These are phyloP conservation scores for Basileuterus tristriatus DNA, from an alignment of 2,797 vertebrate species.

Conservation along the genomic window DNA sequence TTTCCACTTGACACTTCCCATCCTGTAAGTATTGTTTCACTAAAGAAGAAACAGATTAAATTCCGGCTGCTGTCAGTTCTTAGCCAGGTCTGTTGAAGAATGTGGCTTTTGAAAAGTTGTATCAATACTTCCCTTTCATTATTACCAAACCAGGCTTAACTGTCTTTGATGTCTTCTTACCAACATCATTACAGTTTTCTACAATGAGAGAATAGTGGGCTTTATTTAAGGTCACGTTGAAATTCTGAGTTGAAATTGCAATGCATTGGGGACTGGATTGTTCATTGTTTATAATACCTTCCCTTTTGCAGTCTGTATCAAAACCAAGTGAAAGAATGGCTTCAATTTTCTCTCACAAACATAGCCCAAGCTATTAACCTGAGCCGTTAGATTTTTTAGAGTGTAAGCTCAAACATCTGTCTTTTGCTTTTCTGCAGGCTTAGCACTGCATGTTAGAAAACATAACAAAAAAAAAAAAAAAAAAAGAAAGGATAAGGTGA, in stretches of 20 bases:
- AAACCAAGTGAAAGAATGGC: constrained; percentile 65
- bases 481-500: background rate
- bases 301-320: constrained; percentile 44
- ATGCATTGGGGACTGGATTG: background rate
- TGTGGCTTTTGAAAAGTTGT: constrained; percentile 60
- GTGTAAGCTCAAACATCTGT: constrained; percentile 39
- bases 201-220: constrained; percentile 25
- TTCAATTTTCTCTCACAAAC: constrained; percentile 71
- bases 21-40: constrained; percentile 43
- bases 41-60: constrained; percentile 57
- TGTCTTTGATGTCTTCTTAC: constrained; percentile 55
- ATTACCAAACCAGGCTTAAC: constrained; percentile 56
- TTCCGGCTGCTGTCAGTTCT: constrained; percentile 50
- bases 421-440: constrained; percentile 22
- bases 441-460: background rate
- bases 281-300: constrained; percentile 68
- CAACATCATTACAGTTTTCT: constrained; percentile 52
- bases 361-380: constrained; percentile 71
- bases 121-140: constrained; percentile 64
- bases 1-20: constrained; percentile 49
- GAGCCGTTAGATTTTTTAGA: constrained; percentile 43
- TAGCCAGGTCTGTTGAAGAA: constrained; percentile 45
- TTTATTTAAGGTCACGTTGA: constrained; percentile 57
- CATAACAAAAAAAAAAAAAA: background rate
- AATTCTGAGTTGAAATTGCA: constrained; percentile 58